These are phyloP conservation scores for Sardina pilchardus DNA, from an alignment of 2,113 vertebrate genomes.

Conservation along the genomic window DNA sequence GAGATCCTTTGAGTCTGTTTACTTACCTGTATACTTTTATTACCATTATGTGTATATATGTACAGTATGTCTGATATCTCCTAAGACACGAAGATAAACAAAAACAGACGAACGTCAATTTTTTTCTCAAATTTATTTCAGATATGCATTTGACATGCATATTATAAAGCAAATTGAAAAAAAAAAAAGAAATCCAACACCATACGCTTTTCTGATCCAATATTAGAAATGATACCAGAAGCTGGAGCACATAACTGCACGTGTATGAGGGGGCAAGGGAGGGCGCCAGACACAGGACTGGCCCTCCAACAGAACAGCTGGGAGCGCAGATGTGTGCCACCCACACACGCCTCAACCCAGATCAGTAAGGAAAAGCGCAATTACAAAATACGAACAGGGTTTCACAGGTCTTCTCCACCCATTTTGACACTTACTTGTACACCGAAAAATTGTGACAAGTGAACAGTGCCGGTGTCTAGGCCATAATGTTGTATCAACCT, in stretches of 20 bases:
- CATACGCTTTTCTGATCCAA: conserved; percentile 76
- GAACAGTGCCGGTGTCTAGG: too few relatives aligned
- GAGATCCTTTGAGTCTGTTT: background rate
- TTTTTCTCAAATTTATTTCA: conserved; percentile 77
- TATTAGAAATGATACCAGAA: conserved; percentile 79
- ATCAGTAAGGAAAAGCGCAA: conserved; percentile 71
- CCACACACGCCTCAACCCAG: conserved; percentile 26
- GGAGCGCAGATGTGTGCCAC: conserved; percentile 73
- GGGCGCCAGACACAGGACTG: conserved; percentile 36
- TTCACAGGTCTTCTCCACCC: conserved; percentile 30
- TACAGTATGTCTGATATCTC: background rate
- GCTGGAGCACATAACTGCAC: conserved; percentile 85
- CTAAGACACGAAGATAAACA: background rate
- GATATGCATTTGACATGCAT: conserved; percentile 92
- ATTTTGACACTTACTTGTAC: too few relatives aligned
- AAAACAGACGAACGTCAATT: conserved; percentile 20
- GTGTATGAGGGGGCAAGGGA: conserved; percentile 27
- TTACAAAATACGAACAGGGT: conserved; percentile 30
- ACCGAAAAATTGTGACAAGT: too few relatives aligned
- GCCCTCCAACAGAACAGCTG: conserved; percentile 54
- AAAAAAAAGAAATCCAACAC: conserved; percentile 90
- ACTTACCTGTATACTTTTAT: background rate
- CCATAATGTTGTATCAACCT: too few relatives aligned
- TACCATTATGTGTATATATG: background rate
- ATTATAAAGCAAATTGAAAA: conserved; percentile 85